Base-by-base conservation (phyloP, 1,140 invertebrate genomes). In the Bombus superbus region DNA sequence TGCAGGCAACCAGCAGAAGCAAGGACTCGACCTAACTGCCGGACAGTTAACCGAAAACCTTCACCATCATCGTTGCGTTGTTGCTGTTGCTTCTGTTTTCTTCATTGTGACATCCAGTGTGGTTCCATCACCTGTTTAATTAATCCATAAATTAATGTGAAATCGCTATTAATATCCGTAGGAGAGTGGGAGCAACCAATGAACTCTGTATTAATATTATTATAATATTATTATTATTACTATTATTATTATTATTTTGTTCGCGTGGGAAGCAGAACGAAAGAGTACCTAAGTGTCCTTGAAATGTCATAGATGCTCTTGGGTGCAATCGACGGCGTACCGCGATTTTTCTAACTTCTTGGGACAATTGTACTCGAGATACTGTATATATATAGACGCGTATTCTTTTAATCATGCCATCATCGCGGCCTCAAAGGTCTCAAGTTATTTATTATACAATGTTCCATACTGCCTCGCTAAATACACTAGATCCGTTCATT, bases 1-100 rank as follows among this genome's bases (percentile, higher is more conserved):
- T 99, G 87, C 96, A 97, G 93, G 96, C 96, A 57, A 96, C 94
- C 9, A 95, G 96, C 77, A 93, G 95, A 93, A 96, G 82, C 82
- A 94, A 95, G 85, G 92, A 95, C 35, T 93, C 94, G 32, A 92
- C 92, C 81, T 94, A 95, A 94, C 92, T 82, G 85, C 79, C 59
- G 78, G 83, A 71, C 64, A 88, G 74, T 73, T 84, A 40, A 38
- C 38, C 59, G 72, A n/a, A 57, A 62, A 64, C 86, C 66, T 15
- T 42, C 38, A 25, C 62, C 68, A 35, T 66, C 71, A 25, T 53
- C 44, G n/a, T 75, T 44, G 10, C 47, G 57, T 77, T 81, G 59
- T 79, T 69, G 73, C 35, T 13, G 47, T 35, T 40, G 42, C 74
- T 44, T 62, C 68, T 69, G 62, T 53, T 40, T 57, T 28, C 42